Percentiles rank a stretch among this genome's conserved stretches.
Conservation (phyloP, 2,797 vertebrate genomes). For the Emydoidea blandingii region DNA sequence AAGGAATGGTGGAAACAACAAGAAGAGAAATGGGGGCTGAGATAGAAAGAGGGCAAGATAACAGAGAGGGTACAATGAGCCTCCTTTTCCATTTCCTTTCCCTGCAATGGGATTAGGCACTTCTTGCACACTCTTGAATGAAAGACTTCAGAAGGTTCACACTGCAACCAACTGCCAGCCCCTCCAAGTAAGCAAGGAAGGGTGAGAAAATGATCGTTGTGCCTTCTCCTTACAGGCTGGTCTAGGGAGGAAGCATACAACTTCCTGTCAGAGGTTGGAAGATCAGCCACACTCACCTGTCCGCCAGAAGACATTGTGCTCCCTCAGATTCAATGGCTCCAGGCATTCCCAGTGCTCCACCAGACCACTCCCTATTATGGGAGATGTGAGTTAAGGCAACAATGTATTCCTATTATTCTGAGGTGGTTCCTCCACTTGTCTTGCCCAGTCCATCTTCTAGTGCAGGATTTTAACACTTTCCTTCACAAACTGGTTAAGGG, state of each 20-base stretch:
- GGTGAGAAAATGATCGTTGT: accelerated
- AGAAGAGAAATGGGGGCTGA: neutral
- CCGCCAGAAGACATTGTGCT: neutral
- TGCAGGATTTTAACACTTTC: neutral
- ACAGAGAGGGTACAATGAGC: neutral
- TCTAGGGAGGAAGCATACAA: neutral
- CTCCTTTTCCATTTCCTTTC: neutral
- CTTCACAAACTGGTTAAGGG: neutral
- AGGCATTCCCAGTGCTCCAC: neutral
- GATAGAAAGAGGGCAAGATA: accelerated
- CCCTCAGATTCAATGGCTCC: neutral
- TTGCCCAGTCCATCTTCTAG: neutral
- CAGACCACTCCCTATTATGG: neutral
- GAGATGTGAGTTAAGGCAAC: neutral
- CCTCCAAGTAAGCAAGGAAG: neutral
- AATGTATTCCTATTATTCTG: neutral
- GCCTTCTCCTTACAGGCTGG: neutral
- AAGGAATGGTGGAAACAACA: neutral
- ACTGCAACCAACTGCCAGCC: accelerated
- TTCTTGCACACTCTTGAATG: accelerated
- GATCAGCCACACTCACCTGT: neutral
- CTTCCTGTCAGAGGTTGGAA: neutral
- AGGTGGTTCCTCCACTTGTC: neutral
- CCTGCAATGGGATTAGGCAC: neutral
- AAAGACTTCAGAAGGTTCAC: neutral